Evolutionary conservation across 2,113 vertebrate genomes (phyloP).

Genomic region (Vidua macroura): DNA sequence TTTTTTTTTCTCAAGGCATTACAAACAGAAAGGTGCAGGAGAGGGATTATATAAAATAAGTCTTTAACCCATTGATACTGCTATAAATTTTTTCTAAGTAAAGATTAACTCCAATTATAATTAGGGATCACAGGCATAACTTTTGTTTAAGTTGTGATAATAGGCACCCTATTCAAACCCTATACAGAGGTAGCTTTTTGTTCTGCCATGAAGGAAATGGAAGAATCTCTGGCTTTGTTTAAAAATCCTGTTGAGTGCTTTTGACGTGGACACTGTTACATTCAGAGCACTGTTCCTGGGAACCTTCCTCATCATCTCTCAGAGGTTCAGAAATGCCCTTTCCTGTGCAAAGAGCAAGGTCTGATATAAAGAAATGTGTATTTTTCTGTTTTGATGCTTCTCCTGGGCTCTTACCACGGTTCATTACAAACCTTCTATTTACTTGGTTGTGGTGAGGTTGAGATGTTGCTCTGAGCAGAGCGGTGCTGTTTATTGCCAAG

Average conservation of each 20-base stretch:
- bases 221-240: neutral
- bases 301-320: neutral
- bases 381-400: neutral
- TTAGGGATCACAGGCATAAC: neutral
- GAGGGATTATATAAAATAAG: neutral
- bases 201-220: neutral
- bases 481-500: neutral
- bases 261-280: neutral
- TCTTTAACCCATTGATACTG: neutral
- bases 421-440: neutral
- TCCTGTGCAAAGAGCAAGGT: neutral
- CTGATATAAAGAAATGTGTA: neutral
- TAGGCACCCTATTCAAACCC: neutral
- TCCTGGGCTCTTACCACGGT: neutral
- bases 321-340: neutral
- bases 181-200: neutral
- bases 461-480: conserved; percentile 7
- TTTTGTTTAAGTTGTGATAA: neutral
- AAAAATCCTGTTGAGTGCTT: neutral
- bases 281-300: neutral
- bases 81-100: neutral
- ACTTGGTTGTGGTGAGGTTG: neutral
- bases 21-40: neutral
- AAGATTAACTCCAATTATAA: neutral
- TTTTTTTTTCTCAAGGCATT: neutral